Percentiles rank a stretch among this genome's conserved stretches.
Conservation (phyloP, 2,888 invertebrate genomes). For the Furcula furcula region DNA sequence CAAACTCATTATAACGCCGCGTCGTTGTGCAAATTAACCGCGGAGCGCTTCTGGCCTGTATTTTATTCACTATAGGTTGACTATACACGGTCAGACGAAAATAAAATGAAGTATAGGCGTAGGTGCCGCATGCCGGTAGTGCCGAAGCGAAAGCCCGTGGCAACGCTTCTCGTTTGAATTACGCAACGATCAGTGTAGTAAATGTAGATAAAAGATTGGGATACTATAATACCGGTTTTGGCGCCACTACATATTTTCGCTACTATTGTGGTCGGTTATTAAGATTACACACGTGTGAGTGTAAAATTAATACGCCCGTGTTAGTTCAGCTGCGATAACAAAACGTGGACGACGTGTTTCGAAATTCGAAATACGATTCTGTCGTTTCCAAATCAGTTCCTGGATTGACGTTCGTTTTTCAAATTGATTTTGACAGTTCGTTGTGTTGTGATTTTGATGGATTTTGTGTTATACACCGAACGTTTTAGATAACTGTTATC, state of each 20-base stretch:
- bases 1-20: slow-evolving; percentile 36
- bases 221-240: slow-evolving; percentile 56
- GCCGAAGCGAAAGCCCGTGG: slow-evolving; percentile 47
- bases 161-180: slow-evolving; percentile 42
- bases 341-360: slow-evolving; percentile 55
- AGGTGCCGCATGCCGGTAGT: slow-evolving; percentile 53
- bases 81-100: slow-evolving; percentile 45
- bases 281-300: slow-evolving; percentile 51
- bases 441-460: slow-evolving; percentile 8
- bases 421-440: slow-evolving; percentile 19
- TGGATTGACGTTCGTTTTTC: slow-evolving; percentile 17
- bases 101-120: slow-evolving; percentile 56
- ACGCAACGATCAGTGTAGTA: slow-evolving; percentile 41
- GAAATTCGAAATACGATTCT: slow-evolving; percentile 24
- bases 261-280: slow-evolving; percentile 51
- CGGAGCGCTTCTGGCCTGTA: slow-evolving; percentile 36
- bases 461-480: no score
- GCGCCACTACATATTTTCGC: slow-evolving; percentile 57
- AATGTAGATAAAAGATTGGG: slow-evolving; percentile 32
- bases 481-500: not conserved
- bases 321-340: slow-evolving; percentile 67
- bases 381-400: slow-evolving; percentile 17
- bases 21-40: slow-evolving; percentile 36
- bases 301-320: slow-evolving; percentile 49
- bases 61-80: slow-evolving; percentile 33